These are phyloP conservation scores for Mesocricetus auratus DNA, from an alignment of 2,113 vertebrate species.

Conservation along the genomic window DNA sequence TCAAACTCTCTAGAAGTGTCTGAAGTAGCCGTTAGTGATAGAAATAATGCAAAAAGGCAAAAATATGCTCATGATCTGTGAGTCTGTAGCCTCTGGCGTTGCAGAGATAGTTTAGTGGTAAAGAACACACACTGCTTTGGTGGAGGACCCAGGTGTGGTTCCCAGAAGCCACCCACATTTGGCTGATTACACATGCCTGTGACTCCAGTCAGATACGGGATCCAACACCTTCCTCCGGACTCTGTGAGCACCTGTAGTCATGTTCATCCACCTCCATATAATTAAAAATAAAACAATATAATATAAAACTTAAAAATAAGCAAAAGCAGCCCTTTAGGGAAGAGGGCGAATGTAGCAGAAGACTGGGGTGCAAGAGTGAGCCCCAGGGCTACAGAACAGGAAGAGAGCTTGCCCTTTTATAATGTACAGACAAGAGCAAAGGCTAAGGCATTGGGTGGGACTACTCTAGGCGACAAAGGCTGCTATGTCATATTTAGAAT, in stretches of 20 bases:
- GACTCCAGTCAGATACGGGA: not conserved
- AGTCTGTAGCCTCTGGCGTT: not conserved
- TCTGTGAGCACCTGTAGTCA: not conserved
- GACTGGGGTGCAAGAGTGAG: not conserved
- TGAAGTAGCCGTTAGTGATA: slow-evolving; percentile 16
- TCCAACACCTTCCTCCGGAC: no score
- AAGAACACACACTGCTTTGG: not conserved
- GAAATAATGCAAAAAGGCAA: slow-evolving; percentile 29
- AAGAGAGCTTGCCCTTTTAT: not conserved
- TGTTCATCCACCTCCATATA: not conserved
- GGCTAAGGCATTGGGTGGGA: not conserved
- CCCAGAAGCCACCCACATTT: not conserved
- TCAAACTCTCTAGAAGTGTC: not conserved
- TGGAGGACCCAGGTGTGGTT: not conserved
- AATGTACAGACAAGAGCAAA: not conserved
- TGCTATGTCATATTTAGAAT: not conserved
- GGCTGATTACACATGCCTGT: not conserved
- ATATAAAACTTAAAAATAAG: not conserved
- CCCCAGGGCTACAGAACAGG: not conserved
- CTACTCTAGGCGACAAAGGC: not conserved
- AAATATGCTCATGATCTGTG: not conserved
- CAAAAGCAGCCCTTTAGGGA: not conserved
- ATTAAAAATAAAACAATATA: not conserved
- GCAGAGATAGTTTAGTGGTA: not conserved
- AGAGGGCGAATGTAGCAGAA: not conserved